Conservation (phyloP, 2,888 invertebrate species). For the Antheraea yamamai region DNA sequence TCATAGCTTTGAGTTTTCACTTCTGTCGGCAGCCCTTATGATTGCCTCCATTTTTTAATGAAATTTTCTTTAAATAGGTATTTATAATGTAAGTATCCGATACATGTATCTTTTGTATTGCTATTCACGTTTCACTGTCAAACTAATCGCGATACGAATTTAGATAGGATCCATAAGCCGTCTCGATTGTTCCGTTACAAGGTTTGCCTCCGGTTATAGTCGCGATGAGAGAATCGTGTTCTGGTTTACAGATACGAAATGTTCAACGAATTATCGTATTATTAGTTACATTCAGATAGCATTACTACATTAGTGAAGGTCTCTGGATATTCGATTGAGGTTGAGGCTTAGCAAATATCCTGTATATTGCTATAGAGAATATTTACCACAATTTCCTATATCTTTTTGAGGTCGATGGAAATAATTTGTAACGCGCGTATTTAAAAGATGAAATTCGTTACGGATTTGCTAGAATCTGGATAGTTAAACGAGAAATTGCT, state of each 20-base stretch:
- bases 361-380: not conserved
- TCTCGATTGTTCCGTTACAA: slow-evolving; percentile 30
- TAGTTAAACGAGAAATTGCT: no score
- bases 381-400: not conserved
- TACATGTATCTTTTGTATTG: slow-evolving; percentile 6
- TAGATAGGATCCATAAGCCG: slow-evolving; percentile 24
- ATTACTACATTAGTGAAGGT: not conserved
- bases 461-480: no score
- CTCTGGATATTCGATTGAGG: not conserved
- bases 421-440: not conserved
- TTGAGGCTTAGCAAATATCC: not conserved
- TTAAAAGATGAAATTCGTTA: no score
- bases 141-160: slow-evolving; percentile 38
- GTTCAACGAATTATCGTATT: slow-evolving; percentile 20
- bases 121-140: slow-evolving; percentile 35
- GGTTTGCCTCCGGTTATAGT: slow-evolving; percentile 33
- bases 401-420: not conserved
- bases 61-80: no score
- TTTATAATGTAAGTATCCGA: not conserved
- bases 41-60: no score
- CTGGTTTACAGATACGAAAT: slow-evolving; percentile 38
- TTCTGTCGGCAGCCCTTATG: no score
- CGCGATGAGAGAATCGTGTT: slow-evolving; percentile 47
- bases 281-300: slow-evolving; percentile 1
- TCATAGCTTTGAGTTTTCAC: no score